Percentiles rank a stretch among this genome's conserved stretches.
phyloP scores from a whole-genome alignment of 2,888 invertebrate species.

The Chalcosyrphus nemorum region DNA sequence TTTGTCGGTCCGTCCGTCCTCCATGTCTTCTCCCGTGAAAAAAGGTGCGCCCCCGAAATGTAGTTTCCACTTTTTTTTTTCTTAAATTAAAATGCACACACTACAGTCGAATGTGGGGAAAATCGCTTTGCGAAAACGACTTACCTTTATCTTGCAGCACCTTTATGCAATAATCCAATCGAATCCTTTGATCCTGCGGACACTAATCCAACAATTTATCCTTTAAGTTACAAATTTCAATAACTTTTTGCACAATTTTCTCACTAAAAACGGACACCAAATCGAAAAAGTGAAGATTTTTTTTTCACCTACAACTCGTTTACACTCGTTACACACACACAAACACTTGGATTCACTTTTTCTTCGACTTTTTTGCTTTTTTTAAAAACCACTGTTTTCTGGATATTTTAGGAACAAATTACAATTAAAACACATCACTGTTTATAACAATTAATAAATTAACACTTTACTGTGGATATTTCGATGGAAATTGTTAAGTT shows the following conservation, averaged over 20 bases:
- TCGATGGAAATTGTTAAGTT: slow-evolving; percentile 40
- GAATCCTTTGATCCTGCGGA: slow-evolving; percentile 25
- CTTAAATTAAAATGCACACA: slow-evolving; percentile 62
- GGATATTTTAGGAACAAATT: slow-evolving; percentile 47
- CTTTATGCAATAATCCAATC: slow-evolving; percentile 58
- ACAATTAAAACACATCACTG: slow-evolving; percentile 46
- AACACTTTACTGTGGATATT: slow-evolving; percentile 9
- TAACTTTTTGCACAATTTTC: neutral
- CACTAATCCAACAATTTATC: no score
- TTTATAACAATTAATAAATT: slow-evolving; percentile 6
- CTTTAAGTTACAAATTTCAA: no score
- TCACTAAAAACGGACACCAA: neutral
- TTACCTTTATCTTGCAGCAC: slow-evolving; percentile 53
- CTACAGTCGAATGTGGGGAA: slow-evolving; percentile 1
- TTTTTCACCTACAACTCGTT: slow-evolving; percentile 21
- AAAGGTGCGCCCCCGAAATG: slow-evolving; percentile 65
- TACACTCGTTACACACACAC: slow-evolving; percentile 40
- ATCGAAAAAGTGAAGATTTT: slow-evolving; percentile 2
- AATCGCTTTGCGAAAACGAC: slow-evolving; percentile 63
- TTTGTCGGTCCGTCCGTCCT: slow-evolving; percentile 18
- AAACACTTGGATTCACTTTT: slow-evolving; percentile 46
- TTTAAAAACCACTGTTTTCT: slow-evolving; percentile 15
- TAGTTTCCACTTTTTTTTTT: no score
- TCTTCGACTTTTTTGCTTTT: slow-evolving; percentile 7
- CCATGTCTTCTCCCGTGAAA: slow-evolving; percentile 51